Conservation (phyloP, 2,113 vertebrate species). For the Petaurus breviceps region DNA sequence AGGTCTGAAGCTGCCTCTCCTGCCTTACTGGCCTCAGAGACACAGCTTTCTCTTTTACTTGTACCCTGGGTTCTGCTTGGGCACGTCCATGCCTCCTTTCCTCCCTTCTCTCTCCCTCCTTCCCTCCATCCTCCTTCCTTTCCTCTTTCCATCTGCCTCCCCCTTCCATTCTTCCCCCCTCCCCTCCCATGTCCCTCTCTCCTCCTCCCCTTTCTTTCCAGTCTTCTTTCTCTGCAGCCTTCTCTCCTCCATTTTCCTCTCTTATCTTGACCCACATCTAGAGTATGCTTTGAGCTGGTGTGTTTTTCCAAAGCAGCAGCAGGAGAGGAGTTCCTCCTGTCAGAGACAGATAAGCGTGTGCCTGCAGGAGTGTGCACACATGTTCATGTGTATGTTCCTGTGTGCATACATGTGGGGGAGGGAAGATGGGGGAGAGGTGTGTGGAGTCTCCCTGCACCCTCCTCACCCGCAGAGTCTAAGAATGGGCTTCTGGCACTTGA, state of each 20-base stretch:
- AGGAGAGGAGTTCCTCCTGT: neutral
- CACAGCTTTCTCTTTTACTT: neutral
- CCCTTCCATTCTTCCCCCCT: too few relatives aligned
- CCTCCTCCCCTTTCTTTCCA: neutral
- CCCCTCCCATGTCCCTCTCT: too few relatives aligned
- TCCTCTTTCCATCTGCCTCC: too few relatives aligned
- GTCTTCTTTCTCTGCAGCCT: neutral
- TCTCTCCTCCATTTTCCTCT: neutral
- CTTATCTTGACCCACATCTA: neutral
- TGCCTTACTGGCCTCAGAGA: neutral
- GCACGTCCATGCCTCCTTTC: neutral
- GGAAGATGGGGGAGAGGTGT: neutral
- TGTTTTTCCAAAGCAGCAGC: neutral
- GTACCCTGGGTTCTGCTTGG: neutral
- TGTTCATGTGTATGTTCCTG: neutral
- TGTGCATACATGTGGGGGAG: too few relatives aligned
- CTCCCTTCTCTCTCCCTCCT: neutral
- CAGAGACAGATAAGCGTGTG: neutral
- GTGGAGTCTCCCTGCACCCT: neutral
- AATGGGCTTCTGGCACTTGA: neutral
- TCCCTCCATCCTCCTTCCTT: too few relatives aligned
- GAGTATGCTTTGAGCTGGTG: neutral
- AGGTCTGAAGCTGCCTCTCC: neutral
- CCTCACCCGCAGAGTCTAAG: neutral
- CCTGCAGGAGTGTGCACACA: neutral